Conservation (phyloP, 2,797 vertebrate species). For the Darevskia nairensis region DNA sequence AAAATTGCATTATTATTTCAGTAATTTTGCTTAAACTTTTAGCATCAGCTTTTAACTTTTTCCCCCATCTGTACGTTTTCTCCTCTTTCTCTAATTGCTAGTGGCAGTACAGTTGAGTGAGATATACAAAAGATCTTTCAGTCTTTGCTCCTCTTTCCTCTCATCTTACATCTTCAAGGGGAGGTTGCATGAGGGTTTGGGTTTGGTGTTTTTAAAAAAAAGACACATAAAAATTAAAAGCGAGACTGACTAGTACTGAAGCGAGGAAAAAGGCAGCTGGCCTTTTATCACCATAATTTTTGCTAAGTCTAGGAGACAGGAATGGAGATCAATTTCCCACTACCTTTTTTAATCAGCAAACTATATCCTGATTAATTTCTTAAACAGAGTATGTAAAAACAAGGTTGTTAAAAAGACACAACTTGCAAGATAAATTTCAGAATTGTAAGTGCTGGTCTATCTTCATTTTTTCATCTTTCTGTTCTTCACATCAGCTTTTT, state of each 20-base stretch:
- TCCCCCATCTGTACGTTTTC: not conserved
- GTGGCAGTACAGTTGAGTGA: not conserved
- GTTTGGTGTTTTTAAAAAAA: not conserved
- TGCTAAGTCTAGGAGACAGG: constrained; percentile 40
- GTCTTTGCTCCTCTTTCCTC: not conserved
- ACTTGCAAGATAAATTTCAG: constrained; percentile 37
- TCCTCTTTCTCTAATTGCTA: not conserved
- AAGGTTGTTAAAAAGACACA: constrained; percentile 42
- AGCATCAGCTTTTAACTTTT: not conserved
- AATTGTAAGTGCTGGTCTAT: constrained; percentile 28
- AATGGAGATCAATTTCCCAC: constrained; percentile 37
- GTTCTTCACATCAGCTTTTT: constrained; percentile 13
- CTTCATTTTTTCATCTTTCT: constrained; percentile 32
- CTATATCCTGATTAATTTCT: constrained; percentile 47
- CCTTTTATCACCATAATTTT: constrained; percentile 23
- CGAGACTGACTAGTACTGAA: constrained; percentile 24
- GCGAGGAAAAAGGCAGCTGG: not conserved
- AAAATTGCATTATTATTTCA: not conserved
- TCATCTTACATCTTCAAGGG: constrained; percentile 14
- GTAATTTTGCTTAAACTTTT: not conserved
- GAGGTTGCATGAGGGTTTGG: not conserved
- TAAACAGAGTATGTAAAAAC: constrained; percentile 20
- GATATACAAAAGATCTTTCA: not conserved
- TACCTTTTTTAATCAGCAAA: constrained; percentile 56
- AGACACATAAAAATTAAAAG: not conserved